phyloP scores from a whole-genome alignment of 2,113 vertebrate species.

The Lucifuga dentata region DNA sequence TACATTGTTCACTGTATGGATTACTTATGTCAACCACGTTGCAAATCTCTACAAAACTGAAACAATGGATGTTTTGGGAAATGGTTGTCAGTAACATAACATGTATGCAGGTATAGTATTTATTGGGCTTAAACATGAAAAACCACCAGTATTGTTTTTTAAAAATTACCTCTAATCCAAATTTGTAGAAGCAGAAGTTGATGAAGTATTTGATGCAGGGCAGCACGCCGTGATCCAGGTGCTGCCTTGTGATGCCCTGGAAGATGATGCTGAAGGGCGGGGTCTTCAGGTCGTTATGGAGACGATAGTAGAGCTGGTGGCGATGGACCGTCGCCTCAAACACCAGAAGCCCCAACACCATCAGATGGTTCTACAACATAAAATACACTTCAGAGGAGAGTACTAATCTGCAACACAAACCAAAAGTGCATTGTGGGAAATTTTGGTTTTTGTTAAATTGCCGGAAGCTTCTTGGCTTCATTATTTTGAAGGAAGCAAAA shows the following conservation, averaged over 20 bases:
- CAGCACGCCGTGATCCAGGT: constrained; percentile 74
- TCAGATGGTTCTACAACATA: constrained; percentile 76
- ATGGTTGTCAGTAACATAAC: too few species aligned
- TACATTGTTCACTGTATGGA: too few species aligned
- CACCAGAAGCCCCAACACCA: constrained; percentile 76
- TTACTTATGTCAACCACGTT: too few species aligned
- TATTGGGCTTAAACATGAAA: too few species aligned
- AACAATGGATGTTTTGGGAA: too few species aligned
- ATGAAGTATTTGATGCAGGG: constrained; percentile 80
- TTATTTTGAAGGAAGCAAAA: too few species aligned
- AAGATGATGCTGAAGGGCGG: constrained; percentile 69
- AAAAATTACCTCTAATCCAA: constrained; percentile 81
- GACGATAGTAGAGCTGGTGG: constrained; percentile 76
- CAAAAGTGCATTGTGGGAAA: not conserved
- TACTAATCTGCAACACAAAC: too few species aligned
- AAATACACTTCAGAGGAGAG: not conserved
- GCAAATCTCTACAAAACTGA: too few species aligned
- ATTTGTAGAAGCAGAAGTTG: constrained; percentile 85
- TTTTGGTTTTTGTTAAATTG: too few species aligned
- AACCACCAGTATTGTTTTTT: too few species aligned
- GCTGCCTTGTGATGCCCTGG: constrained; percentile 69
- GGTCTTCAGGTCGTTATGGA: constrained; percentile 67
- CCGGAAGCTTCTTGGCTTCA: too few species aligned
- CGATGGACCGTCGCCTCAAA: constrained; percentile 74
- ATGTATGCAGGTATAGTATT: too few species aligned